phyloP scores from a whole-genome alignment of 2,113 vertebrate genomes.

The Colius striatus region DNA sequence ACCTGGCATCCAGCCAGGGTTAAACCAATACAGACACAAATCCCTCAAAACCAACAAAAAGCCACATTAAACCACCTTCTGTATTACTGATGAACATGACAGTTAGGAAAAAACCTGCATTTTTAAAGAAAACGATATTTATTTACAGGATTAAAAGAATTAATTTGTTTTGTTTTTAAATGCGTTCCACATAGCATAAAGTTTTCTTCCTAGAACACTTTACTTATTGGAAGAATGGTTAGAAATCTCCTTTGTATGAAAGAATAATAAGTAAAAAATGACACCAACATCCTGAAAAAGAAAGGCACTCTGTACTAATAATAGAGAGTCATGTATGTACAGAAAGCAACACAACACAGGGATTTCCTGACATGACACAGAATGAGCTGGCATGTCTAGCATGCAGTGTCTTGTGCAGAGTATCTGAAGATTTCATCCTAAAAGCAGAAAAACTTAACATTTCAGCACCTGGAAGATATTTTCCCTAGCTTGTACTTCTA shows the following conservation, averaged over 20 bases:
- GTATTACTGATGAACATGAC: background rate
- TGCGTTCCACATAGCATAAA: accelerated
- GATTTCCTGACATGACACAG: background rate
- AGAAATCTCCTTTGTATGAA: background rate
- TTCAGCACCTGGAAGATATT: background rate
- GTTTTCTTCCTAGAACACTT: background rate
- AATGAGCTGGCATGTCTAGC: background rate
- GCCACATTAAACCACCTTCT: background rate
- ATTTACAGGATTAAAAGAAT: background rate
- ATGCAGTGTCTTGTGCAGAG: background rate
- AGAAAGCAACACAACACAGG: background rate
- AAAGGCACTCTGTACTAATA: background rate
- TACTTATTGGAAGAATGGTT: background rate
- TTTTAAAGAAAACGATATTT: background rate
- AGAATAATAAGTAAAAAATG: background rate
- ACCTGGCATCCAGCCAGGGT: no score
- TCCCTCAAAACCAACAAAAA: background rate
- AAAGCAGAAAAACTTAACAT: background rate
- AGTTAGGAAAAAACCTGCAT: background rate
- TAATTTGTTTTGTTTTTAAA: background rate
- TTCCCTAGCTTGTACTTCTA: background rate
- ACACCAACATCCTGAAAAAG: background rate
- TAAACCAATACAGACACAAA: background rate
- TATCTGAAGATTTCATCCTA: background rate
- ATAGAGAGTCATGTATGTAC: background rate